Evolutionary conservation across 35 echinoderm and acorn worm genomes (phyloP).

Genomic region (Strongylocentrotus purpuratus): DNA sequence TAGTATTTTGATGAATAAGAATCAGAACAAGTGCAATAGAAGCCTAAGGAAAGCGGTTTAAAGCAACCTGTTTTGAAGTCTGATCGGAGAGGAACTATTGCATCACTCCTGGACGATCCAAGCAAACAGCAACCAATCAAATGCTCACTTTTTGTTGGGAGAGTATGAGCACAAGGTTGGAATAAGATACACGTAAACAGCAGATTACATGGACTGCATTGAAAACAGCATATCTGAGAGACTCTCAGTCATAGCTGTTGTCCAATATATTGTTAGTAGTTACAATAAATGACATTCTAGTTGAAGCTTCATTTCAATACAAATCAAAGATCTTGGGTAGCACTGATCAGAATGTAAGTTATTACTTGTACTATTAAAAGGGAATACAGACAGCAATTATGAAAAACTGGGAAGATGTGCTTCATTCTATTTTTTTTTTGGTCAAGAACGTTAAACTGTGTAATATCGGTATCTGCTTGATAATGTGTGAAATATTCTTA

Average conservation of each 20-base stretch:
- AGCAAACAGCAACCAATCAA: not conserved
- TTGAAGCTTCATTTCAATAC: not conserved
- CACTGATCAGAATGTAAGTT: too few species aligned
- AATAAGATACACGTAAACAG: not conserved
- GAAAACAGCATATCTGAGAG: not conserved
- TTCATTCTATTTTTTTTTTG: too few species aligned
- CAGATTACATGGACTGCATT: not conserved
- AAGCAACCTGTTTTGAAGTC: not conserved
- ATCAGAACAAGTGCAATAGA: not conserved
- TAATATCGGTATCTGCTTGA: too few species aligned
- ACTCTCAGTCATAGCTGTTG: too few species aligned
- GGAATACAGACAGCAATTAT: too few species aligned
- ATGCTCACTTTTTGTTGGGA: not conserved
- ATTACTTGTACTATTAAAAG: too few species aligned
- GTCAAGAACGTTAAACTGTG: too few species aligned
- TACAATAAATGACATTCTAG: not conserved
- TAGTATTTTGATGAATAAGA: not conserved
- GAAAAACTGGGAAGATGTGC: too few species aligned
- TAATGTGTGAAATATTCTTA: too few species aligned
- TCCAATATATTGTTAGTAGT: not conserved
- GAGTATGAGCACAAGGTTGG: not conserved
- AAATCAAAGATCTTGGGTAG: too few species aligned
- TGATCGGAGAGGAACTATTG: not conserved
- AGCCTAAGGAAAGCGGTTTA: not conserved
- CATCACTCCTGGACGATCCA: not conserved